Evolutionary conservation across 2,888 invertebrate species (phyloP).

Genomic region (Scaptomyza tumidula): DNA sequence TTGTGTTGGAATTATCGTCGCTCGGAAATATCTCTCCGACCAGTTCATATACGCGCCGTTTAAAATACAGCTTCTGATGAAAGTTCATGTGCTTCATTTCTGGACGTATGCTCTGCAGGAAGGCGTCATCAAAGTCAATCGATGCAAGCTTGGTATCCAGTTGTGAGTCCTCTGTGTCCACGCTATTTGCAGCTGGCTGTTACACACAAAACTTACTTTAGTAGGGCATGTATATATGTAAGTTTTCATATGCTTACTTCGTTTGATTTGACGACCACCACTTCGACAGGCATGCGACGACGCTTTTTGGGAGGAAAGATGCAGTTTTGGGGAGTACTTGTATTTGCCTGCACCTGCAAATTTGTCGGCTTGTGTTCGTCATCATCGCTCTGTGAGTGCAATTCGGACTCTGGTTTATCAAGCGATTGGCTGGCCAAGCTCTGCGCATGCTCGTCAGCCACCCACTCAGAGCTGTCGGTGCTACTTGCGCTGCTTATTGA

Average conservation of each 20-base stretch:
- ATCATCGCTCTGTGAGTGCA: constrained; percentile 42
- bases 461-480: constrained; percentile 49
- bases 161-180: constrained; percentile 6
- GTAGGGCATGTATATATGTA: not conserved
- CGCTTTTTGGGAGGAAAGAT: constrained; percentile 60
- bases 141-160: constrained; percentile 4
- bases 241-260: constrained; percentile 24
- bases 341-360: constrained; percentile 4
- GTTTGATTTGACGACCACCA: constrained; percentile 6
- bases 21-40: constrained; percentile 77
- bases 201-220: not conserved
- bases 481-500: constrained; percentile 55
- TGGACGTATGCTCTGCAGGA: constrained; percentile 78
- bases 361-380: constrained; percentile 39
- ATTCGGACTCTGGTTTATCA: constrained; percentile 29
- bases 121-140: constrained; percentile 76
- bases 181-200: constrained; percentile 14
- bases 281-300: constrained; percentile 22
- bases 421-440: constrained; percentile 37
- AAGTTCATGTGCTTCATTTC: constrained; percentile 82
- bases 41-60: constrained; percentile 79
- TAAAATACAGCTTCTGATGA: constrained; percentile 80
- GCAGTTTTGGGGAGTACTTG: constrained; percentile 15
- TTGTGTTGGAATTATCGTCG: not conserved
- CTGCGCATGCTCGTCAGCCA: constrained; percentile 53